Evolutionary conservation across 1,140 invertebrate species (phyloP).

Genomic region (Heliconius nattereri): DNA sequence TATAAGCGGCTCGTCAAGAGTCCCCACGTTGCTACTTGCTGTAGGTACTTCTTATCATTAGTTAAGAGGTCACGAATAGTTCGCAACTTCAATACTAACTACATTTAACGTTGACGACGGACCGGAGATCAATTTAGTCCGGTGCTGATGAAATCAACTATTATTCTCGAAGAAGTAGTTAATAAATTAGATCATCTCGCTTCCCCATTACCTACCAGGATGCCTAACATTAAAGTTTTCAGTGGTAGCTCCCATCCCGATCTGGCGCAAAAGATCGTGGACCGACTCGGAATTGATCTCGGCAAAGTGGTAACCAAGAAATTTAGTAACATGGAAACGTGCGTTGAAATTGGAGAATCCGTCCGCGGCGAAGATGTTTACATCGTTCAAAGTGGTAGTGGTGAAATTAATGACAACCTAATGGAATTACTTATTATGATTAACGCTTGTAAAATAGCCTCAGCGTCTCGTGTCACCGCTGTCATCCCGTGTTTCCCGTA

Average conservation of each 20-base stretch:
- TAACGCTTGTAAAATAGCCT: slow-evolving; percentile 99
- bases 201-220: slow-evolving; percentile 80
- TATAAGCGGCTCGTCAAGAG: slow-evolving; percentile 58
- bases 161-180: slow-evolving; percentile 72
- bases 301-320: slow-evolving; percentile 99
- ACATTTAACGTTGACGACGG: slow-evolving; percentile 39
- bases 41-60: slow-evolving; percentile 60
- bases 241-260: slow-evolving; percentile 98
- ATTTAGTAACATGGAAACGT: slow-evolving; percentile 99
- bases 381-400: slow-evolving; percentile 98
- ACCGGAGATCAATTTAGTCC: slow-evolving; percentile 55
- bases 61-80: slow-evolving; percentile 61
- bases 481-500: slow-evolving; percentile 99
- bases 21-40: slow-evolving; percentile 59
- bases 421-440: slow-evolving; percentile 99
- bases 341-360: slow-evolving; percentile 99
- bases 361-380: slow-evolving; percentile 99
- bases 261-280: slow-evolving; percentile 96
- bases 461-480: slow-evolving; percentile 97
- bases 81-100: slow-evolving; percentile 22
- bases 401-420: slow-evolving; percentile 99
- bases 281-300: slow-evolving; percentile 96
- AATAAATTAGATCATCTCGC: slow-evolving; percentile 71
- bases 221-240: slow-evolving; percentile 99
- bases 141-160: slow-evolving; percentile 77